These are phyloP conservation scores for Lochmaea crataegi DNA, from an alignment of 2,888 invertebrate genomes.

Conservation along the genomic window DNA sequence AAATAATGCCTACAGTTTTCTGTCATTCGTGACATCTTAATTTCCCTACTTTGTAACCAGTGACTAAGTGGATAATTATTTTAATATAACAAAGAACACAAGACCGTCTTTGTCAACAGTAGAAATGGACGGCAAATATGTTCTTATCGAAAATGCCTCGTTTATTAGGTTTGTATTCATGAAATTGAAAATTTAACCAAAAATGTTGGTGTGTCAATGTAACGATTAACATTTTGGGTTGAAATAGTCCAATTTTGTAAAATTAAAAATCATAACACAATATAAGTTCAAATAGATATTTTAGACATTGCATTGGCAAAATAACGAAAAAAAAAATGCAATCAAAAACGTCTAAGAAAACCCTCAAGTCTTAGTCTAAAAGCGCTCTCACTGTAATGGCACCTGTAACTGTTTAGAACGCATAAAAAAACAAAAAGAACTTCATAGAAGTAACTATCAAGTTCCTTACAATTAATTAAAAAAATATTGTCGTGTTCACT, in stretches of 20 bases:
- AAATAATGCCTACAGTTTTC: too few species aligned
- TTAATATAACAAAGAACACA: too few species aligned
- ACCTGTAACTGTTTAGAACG: constrained; percentile 11
- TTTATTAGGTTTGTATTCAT: not conserved
- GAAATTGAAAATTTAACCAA: not conserved
- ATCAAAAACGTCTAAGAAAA: constrained; percentile 14
- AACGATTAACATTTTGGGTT: not conserved
- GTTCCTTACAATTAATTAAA: constrained; percentile 26
- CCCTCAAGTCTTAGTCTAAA: constrained; percentile 11
- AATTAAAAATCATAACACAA: not conserved
- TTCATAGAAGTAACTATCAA: constrained; percentile 36
- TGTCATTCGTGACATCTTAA: too few species aligned
- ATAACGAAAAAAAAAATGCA: not conserved
- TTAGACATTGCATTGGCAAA: constrained; percentile 9
- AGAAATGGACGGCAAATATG: too few species aligned
- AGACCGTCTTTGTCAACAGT: too few species aligned
- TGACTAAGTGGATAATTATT: too few species aligned
- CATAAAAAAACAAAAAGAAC: constrained; percentile 24
- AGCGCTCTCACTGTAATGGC: constrained; percentile 14
- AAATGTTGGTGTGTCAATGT: too few species aligned
- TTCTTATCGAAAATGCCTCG: not conserved
- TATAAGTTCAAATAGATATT: constrained; percentile 1
- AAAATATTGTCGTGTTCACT: constrained; percentile 66
- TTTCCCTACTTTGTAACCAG: too few species aligned
- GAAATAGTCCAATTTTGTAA: not conserved